Evolutionary conservation across 1,140 invertebrate species (phyloP).

Genomic region (Formica exsecta): DNA sequence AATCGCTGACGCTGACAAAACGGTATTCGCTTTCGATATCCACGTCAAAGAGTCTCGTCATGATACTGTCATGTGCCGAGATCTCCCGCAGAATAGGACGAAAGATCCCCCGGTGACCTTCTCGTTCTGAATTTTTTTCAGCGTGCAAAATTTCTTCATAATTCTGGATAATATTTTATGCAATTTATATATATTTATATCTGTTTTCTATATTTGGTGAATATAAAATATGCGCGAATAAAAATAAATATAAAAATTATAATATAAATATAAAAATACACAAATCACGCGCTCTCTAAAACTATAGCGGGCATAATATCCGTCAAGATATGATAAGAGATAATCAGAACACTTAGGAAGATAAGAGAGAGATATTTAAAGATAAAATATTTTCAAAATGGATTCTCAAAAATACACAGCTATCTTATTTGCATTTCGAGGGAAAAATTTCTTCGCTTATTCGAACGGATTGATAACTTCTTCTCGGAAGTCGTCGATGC

Average conservation of each 20-base stretch:
- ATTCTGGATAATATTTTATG: not conserved
- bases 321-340: not conserved
- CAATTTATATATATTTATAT: not conserved
- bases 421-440: not conserved
- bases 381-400: no score
- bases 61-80: constrained; percentile 51
- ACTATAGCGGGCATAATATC: no score
- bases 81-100: constrained; percentile 4
- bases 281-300: no score
- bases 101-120: not conserved
- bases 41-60: constrained; percentile 49
- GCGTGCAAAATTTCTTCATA: not conserved
- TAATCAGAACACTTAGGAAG: not conserved
- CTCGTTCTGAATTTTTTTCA: not conserved
- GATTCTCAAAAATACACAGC: not conserved
- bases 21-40: constrained; percentile 40
- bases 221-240: no score
- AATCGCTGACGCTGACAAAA: constrained; percentile 50
- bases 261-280: no score
- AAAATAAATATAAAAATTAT: constrained; percentile 1
- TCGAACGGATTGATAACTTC: not conserved
- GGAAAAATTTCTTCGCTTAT: not conserved
- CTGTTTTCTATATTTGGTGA: no score
- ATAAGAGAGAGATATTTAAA: not conserved
- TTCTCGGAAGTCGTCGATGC: constrained; percentile 4